Conservation (phyloP, 2,888 invertebrate genomes). For the Zelleria hepariella region DNA sequence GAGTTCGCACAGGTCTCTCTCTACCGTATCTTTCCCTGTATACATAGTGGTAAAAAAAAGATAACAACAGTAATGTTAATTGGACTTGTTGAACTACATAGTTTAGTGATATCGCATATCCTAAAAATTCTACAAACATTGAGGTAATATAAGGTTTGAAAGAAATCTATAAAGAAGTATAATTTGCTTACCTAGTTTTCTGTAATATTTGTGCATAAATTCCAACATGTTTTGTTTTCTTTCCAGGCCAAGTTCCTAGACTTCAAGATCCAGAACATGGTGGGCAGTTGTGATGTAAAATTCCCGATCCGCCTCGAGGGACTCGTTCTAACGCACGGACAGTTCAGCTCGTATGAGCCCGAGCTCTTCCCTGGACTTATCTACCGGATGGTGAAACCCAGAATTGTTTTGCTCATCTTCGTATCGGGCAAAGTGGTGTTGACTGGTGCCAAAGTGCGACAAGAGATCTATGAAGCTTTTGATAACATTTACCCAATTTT, state of each 20-base stretch:
- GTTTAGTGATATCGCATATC: too few species aligned
- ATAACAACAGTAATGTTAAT: too few species aligned
- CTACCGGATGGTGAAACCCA: conserved; percentile 98
- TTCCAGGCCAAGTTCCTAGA: conserved; percentile 84
- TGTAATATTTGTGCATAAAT: too few species aligned
- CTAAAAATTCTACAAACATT: too few species aligned
- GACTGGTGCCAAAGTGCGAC: conserved; percentile 95
- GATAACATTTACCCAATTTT: conserved; percentile 97
- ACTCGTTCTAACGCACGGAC: conserved; percentile 80
- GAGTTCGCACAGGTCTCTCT: too few species aligned
- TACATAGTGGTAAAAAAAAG: too few species aligned
- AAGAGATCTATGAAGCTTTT: conserved; percentile 95
- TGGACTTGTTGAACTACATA: too few species aligned
- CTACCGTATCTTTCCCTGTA: too few species aligned
- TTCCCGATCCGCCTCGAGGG: conserved; percentile 84
- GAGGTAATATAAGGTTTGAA: too few species aligned
- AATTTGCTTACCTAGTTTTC: too few species aligned
- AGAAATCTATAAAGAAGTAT: too few species aligned
- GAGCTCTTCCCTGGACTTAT: conserved; percentile 98
- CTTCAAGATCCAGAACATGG: conserved; percentile 88
- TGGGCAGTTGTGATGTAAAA: conserved; percentile 82
- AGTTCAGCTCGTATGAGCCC: conserved; percentile 93
- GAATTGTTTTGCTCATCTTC: conserved; percentile 97
- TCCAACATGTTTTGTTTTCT: conserved; percentile 4
- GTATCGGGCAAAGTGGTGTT: conserved; percentile 99